These are phyloP conservation scores for Maconellicoccus hirsutus DNA, from an alignment of 1,140 invertebrate genomes.

Conservation along the genomic window DNA sequence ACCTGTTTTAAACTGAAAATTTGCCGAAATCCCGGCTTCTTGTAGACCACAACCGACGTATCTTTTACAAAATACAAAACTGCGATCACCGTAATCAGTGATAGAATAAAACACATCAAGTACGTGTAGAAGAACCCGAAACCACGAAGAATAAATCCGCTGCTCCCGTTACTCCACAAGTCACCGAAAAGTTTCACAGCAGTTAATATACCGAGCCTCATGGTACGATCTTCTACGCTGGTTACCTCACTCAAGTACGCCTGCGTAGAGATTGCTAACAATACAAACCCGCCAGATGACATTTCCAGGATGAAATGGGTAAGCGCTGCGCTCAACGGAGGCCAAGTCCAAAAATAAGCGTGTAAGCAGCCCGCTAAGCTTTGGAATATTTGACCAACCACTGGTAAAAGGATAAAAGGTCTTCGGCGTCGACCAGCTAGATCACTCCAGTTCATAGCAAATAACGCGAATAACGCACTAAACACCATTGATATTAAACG, in stretches of 20 bases:
- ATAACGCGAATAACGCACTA: constrained; percentile 24
- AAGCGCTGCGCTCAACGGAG: no score
- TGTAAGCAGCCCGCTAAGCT: neutral
- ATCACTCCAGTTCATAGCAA: constrained; percentile 29
- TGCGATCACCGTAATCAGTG: no score
- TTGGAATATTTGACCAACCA: constrained; percentile 27
- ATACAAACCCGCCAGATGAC: neutral
- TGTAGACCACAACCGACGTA: no score
- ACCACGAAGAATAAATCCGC: neutral
- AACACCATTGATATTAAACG: neutral
- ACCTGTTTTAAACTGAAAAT: no score
- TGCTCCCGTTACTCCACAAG: neutral
- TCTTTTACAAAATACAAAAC: no score
- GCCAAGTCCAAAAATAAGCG: no score
- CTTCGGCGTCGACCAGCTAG: constrained; percentile 34
- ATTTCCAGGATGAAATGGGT: no score
- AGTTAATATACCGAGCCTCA: neutral
- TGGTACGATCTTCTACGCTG: neutral
- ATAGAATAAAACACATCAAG: no score
- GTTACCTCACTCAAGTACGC: neutral
- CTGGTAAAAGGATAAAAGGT: constrained; percentile 36
- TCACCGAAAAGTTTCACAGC: neutral
- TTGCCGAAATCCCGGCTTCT: no score
- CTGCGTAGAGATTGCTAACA: neutral
- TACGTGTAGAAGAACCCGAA: neutral